phyloP scores from a whole-genome alignment of 2,797 vertebrate genomes.

The Eurystomus glaucurus region DNA sequence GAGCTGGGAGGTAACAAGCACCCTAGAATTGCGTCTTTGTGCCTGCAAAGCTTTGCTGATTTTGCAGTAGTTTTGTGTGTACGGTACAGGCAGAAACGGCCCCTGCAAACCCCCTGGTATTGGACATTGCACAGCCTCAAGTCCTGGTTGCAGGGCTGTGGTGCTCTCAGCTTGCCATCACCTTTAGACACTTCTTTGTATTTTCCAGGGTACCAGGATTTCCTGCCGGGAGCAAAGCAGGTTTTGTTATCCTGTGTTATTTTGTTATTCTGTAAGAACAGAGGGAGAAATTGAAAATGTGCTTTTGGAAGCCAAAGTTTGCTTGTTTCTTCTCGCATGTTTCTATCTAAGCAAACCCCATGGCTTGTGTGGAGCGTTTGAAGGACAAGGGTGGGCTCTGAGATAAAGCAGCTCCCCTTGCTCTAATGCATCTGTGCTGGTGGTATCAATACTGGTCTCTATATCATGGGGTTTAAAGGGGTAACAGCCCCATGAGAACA shows the following conservation, averaged over 20 bases:
- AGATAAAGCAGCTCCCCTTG: background rate
- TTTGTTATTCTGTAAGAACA: rapidly evolving
- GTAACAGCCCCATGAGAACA: background rate
- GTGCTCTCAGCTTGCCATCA: background rate
- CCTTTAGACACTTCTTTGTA: too few relatives aligned
- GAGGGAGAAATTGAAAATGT: rapidly evolving
- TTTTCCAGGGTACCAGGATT: background rate
- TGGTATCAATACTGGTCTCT: rapidly evolving
- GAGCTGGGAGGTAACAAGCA: background rate
- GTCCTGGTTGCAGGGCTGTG: rapidly evolving
- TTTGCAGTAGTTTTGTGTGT: too few relatives aligned
- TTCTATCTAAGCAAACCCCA: rapidly evolving
- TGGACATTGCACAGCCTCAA: rapidly evolving
- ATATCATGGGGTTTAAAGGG: background rate
- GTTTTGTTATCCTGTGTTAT: background rate
- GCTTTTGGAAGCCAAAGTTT: background rate
- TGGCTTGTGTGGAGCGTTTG: background rate
- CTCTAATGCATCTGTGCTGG: rapidly evolving
- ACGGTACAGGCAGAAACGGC: rapidly evolving
- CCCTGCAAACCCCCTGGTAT: too few relatives aligned
- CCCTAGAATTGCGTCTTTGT: rapidly evolving
- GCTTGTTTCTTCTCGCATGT: background rate
- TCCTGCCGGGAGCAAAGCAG: background rate
- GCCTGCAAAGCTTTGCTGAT: background rate
- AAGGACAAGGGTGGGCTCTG: rapidly evolving